These are phyloP conservation scores for Notiomystis cincta DNA, from an alignment of 2,113 vertebrate species.

Conservation along the genomic window DNA sequence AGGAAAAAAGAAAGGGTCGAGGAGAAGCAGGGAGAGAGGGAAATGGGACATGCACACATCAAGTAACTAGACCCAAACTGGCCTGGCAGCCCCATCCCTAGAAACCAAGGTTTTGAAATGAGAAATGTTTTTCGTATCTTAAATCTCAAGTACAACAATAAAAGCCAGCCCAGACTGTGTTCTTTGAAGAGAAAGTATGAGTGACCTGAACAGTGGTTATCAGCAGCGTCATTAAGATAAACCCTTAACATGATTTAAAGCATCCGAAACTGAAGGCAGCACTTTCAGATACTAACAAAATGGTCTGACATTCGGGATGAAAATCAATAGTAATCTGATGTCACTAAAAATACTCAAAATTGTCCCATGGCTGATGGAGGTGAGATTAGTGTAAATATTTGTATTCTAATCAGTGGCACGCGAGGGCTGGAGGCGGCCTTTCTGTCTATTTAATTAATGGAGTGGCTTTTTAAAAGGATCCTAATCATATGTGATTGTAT, in stretches of 20 bases:
- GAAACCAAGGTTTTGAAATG: constrained; percentile 77
- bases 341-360: constrained; percentile 72
- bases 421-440: constrained; percentile 75
- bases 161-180: constrained; percentile 59
- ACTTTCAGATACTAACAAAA: constrained; percentile 75
- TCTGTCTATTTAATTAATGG: constrained; percentile 85
- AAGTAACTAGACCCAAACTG: constrained; percentile 52
- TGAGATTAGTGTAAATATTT: constrained; percentile 77
- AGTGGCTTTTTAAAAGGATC: constrained; percentile 87
- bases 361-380: constrained; percentile 74
- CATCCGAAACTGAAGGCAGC: constrained; percentile 74
- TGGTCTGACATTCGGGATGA: constrained; percentile 69
- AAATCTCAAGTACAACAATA: constrained; percentile 75
- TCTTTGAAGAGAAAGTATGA: constrained; percentile 69
- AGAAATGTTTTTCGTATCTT: constrained; percentile 74
- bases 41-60: not conserved
- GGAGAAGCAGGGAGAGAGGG: not conserved
- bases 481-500: constrained; percentile 84
- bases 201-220: constrained; percentile 77
- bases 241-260: constrained; percentile 75
- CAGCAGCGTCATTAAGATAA: constrained; percentile 77
- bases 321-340: constrained; percentile 78
- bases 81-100: constrained; percentile 68
- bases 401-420: constrained; percentile 76
- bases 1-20: not conserved